phyloP scores from a whole-genome alignment of 2,797 vertebrate genomes.

The Kryptopterus vitreolus region DNA sequence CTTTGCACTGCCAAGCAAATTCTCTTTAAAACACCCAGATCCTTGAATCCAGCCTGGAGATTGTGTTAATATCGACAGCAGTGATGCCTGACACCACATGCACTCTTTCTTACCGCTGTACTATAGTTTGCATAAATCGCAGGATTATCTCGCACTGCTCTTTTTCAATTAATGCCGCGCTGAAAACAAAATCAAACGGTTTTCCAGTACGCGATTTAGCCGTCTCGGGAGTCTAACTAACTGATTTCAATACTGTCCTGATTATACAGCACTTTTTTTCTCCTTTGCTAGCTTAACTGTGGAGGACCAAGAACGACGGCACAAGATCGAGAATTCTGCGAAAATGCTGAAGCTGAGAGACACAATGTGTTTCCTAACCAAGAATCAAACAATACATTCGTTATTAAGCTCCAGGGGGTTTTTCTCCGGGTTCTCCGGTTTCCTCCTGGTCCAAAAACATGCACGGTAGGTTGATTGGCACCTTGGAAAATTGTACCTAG shows the following conservation, averaged over 20 bases:
- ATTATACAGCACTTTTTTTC: neutral
- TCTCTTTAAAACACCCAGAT: neutral
- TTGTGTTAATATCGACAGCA: neutral
- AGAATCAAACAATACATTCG: neutral
- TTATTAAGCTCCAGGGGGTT: neutral
- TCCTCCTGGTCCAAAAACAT: no score
- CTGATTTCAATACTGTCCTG: neutral
- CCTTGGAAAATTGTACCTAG: no score
- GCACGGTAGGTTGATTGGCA: no score
- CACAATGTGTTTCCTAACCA: neutral
- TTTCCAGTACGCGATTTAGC: neutral
- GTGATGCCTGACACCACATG: neutral
- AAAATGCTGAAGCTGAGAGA: neutral
- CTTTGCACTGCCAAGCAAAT: neutral
- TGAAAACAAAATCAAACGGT: neutral
- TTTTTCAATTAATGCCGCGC: neutral
- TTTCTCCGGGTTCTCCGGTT: no score
- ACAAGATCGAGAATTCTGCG: neutral
- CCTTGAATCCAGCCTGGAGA: no score
- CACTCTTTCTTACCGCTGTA: constrained; percentile 1
- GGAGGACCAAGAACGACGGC: neutral
- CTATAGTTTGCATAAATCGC: neutral
- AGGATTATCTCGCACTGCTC: neutral
- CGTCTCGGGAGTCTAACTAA: neutral
- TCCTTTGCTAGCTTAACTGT: neutral